Conservation (phyloP, 2,888 invertebrate genomes). For the Pterobdella sp. region DNA sequence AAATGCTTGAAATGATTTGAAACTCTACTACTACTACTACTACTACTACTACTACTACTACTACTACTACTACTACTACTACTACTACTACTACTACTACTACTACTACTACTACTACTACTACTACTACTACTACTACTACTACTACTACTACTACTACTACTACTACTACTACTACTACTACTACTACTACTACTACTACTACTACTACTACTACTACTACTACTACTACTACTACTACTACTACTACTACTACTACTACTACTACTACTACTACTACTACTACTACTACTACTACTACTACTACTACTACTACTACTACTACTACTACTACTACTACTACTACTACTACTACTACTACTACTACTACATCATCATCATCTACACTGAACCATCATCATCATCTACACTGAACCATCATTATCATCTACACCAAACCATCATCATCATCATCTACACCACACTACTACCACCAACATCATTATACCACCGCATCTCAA, state of each 20-base stretch:
- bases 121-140: constrained; percentile 19
- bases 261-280: constrained; percentile 21
- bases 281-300: constrained; percentile 25
- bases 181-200: constrained; percentile 25
- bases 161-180: constrained; percentile 21
- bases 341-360: constrained; percentile 2
- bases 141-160: constrained; percentile 21
- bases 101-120: constrained; percentile 21
- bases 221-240: constrained; percentile 25
- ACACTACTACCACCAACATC: no score
- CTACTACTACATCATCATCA: background rate
- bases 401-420: background rate
- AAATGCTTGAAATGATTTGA: no score
- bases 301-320: constrained; percentile 24
- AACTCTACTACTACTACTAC: constrained; percentile 22
- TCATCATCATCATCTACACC: no score
- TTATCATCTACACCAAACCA: constrained; percentile 30
- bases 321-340: constrained; percentile 20
- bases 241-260: constrained; percentile 22
- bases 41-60: constrained; percentile 25
- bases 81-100: constrained; percentile 22
- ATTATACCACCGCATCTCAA: no score
- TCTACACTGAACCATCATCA: constrained; percentile 6
- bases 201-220: constrained; percentile 25
- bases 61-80: constrained; percentile 25